Percentiles rank a stretch among this genome's conserved stretches.
These are phyloP conservation scores for Lateolabrax maculatus DNA, from an alignment of 2,797 vertebrate genomes.

Conservation along the genomic window DNA sequence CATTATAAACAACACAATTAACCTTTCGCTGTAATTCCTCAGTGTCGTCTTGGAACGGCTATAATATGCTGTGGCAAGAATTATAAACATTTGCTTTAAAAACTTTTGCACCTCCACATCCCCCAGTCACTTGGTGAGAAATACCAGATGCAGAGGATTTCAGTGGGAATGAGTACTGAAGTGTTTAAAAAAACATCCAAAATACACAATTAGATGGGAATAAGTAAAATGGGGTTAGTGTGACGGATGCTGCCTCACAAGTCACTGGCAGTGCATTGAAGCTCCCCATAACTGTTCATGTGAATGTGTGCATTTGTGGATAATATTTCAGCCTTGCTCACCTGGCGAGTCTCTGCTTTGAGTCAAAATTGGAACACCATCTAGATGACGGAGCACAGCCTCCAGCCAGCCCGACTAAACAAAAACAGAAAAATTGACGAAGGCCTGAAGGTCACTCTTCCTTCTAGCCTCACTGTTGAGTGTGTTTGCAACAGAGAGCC, in stretches of 20 bases:
- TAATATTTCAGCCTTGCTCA: conserved; percentile 82
- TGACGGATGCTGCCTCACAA: conserved; percentile 70
- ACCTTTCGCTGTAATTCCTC: conserved; percentile 64
- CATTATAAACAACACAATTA: conserved; percentile 76
- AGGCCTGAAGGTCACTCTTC: conserved; percentile 54
- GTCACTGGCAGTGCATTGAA: conserved; percentile 48
- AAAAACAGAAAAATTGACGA: conserved; percentile 77
- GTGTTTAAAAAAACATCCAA: not conserved
- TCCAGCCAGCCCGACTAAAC: conserved; percentile 76
- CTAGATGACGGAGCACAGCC: conserved; percentile 71
- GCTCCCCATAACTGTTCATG: conserved; percentile 55
- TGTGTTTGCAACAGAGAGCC: conserved; percentile 36
- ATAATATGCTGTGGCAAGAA: conserved; percentile 71
- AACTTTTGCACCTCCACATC: conserved; percentile 35
- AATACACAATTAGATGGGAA: conserved; percentile 26
- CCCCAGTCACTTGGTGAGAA: conserved; percentile 63
- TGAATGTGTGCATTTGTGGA: conserved; percentile 73
- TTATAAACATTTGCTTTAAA: conserved; percentile 76
- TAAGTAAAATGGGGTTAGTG: conserved; percentile 65
- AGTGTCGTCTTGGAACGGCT: conserved; percentile 39
- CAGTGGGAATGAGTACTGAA: conserved; percentile 19
- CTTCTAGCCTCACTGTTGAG: conserved; percentile 49
- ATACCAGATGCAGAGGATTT: conserved; percentile 71
- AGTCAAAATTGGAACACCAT: conserved; percentile 75
- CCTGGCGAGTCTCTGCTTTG: conserved; percentile 75